Evolutionary conservation across 2,888 invertebrate species (phyloP).

Genomic region (Luperina testacea): DNA sequence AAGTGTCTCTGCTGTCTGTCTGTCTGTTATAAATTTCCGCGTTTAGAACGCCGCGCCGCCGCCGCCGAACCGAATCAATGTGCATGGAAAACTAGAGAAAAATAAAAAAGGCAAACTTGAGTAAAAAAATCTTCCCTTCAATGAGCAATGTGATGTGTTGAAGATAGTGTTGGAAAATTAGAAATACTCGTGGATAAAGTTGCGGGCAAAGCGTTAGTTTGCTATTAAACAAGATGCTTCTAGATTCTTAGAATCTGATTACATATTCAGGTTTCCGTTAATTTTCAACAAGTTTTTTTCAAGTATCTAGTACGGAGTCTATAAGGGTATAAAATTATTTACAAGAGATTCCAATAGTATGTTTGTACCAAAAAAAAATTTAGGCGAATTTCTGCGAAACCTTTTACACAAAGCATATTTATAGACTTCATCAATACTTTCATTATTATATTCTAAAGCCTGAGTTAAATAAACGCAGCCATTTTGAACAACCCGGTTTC

Average conservation of each 20-base stretch:
- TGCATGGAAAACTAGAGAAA: neutral
- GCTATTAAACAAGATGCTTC: neutral
- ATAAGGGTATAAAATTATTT: neutral
- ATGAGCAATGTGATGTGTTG: neutral
- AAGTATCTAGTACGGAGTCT: neutral
- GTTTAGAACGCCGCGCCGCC: neutral
- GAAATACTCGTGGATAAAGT: neutral
- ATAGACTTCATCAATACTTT: neutral
- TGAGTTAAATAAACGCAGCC: neutral
- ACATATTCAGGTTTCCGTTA: neutral
- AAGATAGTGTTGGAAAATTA: neutral
- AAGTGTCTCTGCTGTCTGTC: neutral
- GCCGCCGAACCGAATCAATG: neutral
- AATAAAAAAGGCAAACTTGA: neutral
- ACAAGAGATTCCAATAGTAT: neutral
- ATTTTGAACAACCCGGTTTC: neutral
- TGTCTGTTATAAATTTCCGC: neutral
- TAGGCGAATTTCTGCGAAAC: conserved; percentile 6
- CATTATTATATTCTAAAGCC: neutral
- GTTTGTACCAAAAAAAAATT: neutral
- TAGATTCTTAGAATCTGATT: neutral
- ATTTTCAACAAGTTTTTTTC: neutral
- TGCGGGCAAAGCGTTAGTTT: neutral
- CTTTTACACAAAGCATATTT: neutral
- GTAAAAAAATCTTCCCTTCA: neutral